A percentile compares a stretch with the other conserved stretches of the same genome.
These are phyloP conservation scores for Xiphophorus couchianus DNA, from an alignment of 2,113 vertebrate species.

Conservation along the genomic window DNA sequence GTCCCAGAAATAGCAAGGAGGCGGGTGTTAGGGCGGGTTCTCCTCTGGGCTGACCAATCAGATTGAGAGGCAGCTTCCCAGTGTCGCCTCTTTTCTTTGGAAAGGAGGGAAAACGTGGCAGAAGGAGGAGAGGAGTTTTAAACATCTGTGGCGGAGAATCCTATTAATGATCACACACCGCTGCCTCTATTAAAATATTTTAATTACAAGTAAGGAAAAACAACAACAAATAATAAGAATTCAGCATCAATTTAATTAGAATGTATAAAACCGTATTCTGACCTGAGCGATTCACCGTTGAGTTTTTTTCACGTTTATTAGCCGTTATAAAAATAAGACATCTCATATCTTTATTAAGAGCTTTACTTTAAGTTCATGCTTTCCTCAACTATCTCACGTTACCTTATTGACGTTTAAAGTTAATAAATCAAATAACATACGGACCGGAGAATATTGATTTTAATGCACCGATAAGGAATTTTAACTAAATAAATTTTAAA, in stretches of 20 bases:
- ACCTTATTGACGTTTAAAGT: not conserved
- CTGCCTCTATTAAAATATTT: not conserved
- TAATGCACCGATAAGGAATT: not conserved
- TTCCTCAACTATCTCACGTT: too few relatives aligned
- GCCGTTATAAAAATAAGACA: too few relatives aligned
- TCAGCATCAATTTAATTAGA: not conserved
- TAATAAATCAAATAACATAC: not conserved
- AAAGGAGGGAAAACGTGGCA: constrained; percentile 67
- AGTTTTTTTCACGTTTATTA: too few relatives aligned
- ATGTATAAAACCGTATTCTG: not conserved
- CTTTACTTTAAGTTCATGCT: too few relatives aligned
- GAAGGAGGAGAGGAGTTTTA: constrained; percentile 28
- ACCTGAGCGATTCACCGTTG: not conserved
- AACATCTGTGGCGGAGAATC: constrained; percentile 36
- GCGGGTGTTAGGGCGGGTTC: constrained; percentile 11
- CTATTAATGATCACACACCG: not conserved
- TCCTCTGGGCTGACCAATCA: constrained; percentile 32
- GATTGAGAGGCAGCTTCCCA: constrained; percentile 1
- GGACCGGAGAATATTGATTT: not conserved
- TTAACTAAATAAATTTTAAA: not conserved
- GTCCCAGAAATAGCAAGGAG: fast-evolving
- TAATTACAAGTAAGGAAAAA: too few relatives aligned
- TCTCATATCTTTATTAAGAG: too few relatives aligned
- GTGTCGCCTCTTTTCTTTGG: constrained; percentile 7
- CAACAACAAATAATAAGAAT: not conserved